Evolutionary conservation across 2,113 vertebrate genomes (phyloP).

Genomic region (Halcyon senegalensis): DNA sequence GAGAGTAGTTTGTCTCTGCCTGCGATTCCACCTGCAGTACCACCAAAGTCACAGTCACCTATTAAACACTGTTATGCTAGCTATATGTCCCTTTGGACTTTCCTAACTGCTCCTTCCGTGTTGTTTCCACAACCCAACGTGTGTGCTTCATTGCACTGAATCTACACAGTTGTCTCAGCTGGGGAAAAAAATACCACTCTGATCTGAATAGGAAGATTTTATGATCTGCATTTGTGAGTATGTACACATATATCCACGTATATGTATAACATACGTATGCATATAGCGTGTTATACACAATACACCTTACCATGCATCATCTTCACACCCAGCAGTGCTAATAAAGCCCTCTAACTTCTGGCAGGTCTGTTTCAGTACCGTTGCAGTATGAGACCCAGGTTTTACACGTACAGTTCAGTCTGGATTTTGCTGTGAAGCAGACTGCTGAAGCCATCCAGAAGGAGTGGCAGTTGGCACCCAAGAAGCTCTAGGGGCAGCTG

Average conservation of each 20-base stretch:
- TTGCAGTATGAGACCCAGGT: background rate
- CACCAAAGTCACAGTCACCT: background rate
- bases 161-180: background rate
- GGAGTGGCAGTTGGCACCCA: slow-evolving; percentile 2
- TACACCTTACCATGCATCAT: background rate
- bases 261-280: background rate
- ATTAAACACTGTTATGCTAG: background rate
- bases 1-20: background rate
- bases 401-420: background rate
- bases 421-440: background rate
- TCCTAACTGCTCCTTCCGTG: background rate
- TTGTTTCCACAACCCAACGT: background rate
- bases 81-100: background rate
- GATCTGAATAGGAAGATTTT: background rate
- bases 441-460: slow-evolving; percentile 8
- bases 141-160: background rate
- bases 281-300: background rate
- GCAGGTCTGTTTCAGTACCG: background rate
- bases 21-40: background rate
- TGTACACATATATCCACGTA: background rate
- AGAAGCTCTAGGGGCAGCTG: background rate
- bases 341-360: background rate
- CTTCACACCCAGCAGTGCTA: background rate
- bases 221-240: background rate
- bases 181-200: background rate